Evolutionary conservation across 2,113 vertebrate genomes (phyloP).

Genomic region (Synodontis membranacea): DNA sequence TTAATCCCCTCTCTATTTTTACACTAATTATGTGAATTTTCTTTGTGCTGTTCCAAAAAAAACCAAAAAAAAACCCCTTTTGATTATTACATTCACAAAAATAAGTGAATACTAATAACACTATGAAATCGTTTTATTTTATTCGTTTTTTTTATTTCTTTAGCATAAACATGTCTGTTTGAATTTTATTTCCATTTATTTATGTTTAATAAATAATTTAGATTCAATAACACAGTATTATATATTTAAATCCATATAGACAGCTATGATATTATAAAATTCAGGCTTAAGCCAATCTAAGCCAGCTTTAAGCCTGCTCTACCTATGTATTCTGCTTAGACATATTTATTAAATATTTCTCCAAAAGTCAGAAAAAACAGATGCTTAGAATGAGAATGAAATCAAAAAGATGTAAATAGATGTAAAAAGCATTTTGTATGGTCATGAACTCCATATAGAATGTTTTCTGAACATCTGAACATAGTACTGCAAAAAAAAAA

Average conservation of each 20-base stretch:
- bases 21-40: background rate
- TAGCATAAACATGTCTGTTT: background rate
- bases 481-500: background rate
- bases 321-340: background rate
- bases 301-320: background rate
- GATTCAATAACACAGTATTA: background rate
- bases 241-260: background rate
- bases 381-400: background rate
- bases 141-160: background rate
- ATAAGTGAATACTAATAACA: background rate
- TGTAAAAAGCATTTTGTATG: background rate
- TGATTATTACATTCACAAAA: no score
- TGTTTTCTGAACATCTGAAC: background rate
- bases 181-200: background rate
- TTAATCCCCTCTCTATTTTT: background rate
- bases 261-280: background rate
- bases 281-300: background rate
- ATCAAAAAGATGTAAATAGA: background rate
- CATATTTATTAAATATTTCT: background rate
- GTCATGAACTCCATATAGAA: background rate
- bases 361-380: background rate
- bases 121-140: background rate
- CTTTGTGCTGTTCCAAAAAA: background rate
- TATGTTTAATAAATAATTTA: background rate
- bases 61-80: background rate